phyloP scores from a whole-genome alignment of 1,140 invertebrate species.

The Cydia splendana region DNA sequence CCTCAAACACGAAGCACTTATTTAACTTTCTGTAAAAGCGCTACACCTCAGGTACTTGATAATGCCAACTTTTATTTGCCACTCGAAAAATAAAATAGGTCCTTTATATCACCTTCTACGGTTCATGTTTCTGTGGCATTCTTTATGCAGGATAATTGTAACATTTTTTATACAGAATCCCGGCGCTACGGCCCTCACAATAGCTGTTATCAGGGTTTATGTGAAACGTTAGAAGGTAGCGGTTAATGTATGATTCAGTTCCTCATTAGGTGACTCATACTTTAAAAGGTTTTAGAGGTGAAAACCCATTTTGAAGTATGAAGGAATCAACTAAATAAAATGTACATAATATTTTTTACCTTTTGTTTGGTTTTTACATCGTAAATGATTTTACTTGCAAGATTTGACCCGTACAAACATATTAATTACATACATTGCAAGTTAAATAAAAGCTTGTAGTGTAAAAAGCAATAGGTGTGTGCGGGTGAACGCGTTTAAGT shows the following conservation, averaged over 20 bases:
- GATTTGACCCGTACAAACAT: no score
- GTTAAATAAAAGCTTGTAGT: no score
- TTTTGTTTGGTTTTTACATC: background rate
- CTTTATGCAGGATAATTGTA: conserved; percentile 33
- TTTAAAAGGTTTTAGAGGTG: conserved; percentile 36
- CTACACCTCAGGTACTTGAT: conserved; percentile 43
- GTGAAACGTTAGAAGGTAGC: conserved; percentile 58
- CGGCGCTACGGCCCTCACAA: conserved; percentile 40
- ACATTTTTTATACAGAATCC: conserved; percentile 40
- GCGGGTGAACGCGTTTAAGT: background rate
- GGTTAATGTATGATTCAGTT: conserved; percentile 43
- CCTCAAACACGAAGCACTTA: conserved; percentile 44
- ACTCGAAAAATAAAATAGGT: conserved; percentile 37
- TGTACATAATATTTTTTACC: background rate
- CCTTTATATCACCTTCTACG: conserved; percentile 26
- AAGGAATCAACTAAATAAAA: background rate
- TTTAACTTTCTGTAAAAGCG: conserved; percentile 40
- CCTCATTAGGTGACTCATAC: conserved; percentile 55
- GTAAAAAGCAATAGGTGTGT: background rate
- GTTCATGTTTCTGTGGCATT: conserved; percentile 39
- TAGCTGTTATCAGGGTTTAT: conserved; percentile 54
- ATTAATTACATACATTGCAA: no score
- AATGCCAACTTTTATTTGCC: conserved; percentile 11
- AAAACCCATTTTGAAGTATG: conserved; percentile 41
- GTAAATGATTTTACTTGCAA: background rate